Evolutionary conservation across 2,797 vertebrate genomes (phyloP).

Genomic region (Enteromius fasciolatus): DNA sequence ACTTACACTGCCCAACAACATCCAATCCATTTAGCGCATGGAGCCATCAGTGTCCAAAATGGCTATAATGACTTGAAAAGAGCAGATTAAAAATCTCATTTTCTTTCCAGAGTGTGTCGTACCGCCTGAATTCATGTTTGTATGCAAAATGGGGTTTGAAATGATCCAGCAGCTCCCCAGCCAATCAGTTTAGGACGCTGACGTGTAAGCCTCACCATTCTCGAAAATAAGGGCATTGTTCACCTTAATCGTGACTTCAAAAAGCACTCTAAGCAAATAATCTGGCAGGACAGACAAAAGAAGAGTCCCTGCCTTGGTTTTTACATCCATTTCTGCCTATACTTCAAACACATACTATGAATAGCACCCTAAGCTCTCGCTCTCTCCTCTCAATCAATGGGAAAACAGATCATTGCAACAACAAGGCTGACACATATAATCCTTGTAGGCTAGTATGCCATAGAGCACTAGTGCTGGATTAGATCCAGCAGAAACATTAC

Average conservation of each 20-base stretch:
- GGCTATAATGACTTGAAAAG: slow-evolving; percentile 42
- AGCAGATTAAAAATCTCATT: slow-evolving; percentile 39
- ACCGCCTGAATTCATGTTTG: slow-evolving; percentile 54
- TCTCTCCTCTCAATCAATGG: slow-evolving; percentile 34
- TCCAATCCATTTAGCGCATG: slow-evolving; percentile 46
- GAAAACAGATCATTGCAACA: slow-evolving; percentile 56
- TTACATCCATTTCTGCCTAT: slow-evolving; percentile 24
- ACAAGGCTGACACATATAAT: slow-evolving; percentile 53
- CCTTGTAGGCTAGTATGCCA: slow-evolving; percentile 55
- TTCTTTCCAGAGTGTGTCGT: slow-evolving; percentile 42
- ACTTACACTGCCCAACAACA: slow-evolving; percentile 32
- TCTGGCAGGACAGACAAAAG: slow-evolving; percentile 58
- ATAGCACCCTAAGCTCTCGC: slow-evolving; percentile 38
- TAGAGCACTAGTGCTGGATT: slow-evolving; percentile 52
- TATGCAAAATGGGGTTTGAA: slow-evolving; percentile 60
- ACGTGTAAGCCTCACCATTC: slow-evolving; percentile 60
- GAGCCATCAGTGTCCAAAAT: slow-evolving; percentile 43
- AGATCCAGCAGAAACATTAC: slow-evolving; percentile 58
- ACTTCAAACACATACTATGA: slow-evolving; percentile 40
- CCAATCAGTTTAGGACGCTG: slow-evolving; percentile 60
- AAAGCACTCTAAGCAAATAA: slow-evolving; percentile 56
- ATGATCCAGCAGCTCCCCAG: slow-evolving; percentile 62
- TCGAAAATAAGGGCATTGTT: slow-evolving; percentile 63
- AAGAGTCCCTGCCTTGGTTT: slow-evolving; percentile 48
- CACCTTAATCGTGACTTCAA: slow-evolving; percentile 57